Evolutionary conservation across 1,140 invertebrate genomes (phyloP).

Genomic region (Drosophila kohkoa): DNA sequence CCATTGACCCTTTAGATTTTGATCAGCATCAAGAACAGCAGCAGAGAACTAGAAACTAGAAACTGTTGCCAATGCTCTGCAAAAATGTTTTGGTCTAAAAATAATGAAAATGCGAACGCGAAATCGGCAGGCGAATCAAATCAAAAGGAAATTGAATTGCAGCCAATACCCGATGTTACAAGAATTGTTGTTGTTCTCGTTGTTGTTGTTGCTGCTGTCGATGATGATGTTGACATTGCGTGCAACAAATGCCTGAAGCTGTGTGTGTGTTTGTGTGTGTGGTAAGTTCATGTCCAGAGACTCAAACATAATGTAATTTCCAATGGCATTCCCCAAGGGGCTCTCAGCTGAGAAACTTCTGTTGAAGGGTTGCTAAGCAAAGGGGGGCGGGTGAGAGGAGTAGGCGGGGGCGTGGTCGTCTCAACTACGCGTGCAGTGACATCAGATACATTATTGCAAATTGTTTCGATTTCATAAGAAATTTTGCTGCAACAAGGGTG

Average conservation of each 20-base stretch:
- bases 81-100: slow-evolving; percentile 41
- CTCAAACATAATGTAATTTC: slow-evolving; percentile 66
- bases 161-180: slow-evolving; percentile 34
- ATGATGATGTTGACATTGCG: slow-evolving; percentile 78
- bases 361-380: slow-evolving; percentile 37
- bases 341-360: not conserved
- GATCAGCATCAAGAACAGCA: not conserved
- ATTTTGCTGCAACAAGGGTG: slow-evolving; percentile 52
- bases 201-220: slow-evolving; percentile 11
- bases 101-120: slow-evolving; percentile 53
- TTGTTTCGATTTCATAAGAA: slow-evolving; percentile 81
- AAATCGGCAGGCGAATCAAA: slow-evolving; percentile 46
- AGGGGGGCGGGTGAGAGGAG: not conserved
- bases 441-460: slow-evolving; percentile 83
- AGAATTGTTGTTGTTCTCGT: slow-evolving; percentile 1
- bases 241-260: slow-evolving; percentile 65
- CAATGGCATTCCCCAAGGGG: slow-evolving; percentile 46
- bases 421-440: slow-evolving; percentile 66
- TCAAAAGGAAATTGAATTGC: slow-evolving; percentile 77
- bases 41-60: no score
- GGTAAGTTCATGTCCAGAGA: slow-evolving; percentile 17
- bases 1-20: slow-evolving; percentile 24
- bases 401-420: slow-evolving; percentile 23
- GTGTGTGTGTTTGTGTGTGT: not conserved
- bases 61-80: not conserved